Evolutionary conservation across 1,140 invertebrate genomes (phyloP), one percentile per base, ranked within the genome.

Genomic region (Zeugodacus cucurbitae): DNA sequence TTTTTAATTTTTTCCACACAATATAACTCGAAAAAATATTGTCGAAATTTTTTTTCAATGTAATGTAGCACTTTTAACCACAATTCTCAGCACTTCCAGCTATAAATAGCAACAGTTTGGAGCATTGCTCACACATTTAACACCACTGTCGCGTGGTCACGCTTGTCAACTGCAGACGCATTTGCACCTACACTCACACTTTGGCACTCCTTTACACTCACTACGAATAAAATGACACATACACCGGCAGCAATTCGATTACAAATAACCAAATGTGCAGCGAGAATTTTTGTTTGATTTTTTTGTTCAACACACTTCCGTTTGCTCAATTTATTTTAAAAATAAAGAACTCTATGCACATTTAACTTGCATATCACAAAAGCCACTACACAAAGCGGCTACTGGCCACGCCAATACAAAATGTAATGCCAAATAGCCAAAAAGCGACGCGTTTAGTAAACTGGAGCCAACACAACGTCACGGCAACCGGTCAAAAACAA

Each of bases 101-200:
- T 41, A 41, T 74, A 70, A 78, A 41, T 48, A 82, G 74, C 74
- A 82, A 82, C 74, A 82, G 74, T 82, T 82, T 74, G 17, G 32
- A 82, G n/a, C 10, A 11, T 82, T 29, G 64, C 64, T 74, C 67
- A 41, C 64, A 34, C 74, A 82, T 48, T 82, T n/a, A 82, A 82
- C 41, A 48, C 74, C 2, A 82, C 41, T 48, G 74, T 82, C 74
- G 74, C 74, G 74, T 54, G 74, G 74, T 82, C 22, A 82, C 74
- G 74, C 74, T 82, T 82, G 74, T 82, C 74, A 82, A 82, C 74
- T 82, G 34, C 74, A 82, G 34, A 82, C 74, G 41, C 22, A 48
- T 26, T 37, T 44, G 41, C 41, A 48, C 11, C 74, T n/a, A n/a
- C 74, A 17, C 44, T 14, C 67, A 70, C 34, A 37, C 6, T 14